Percentiles rank a stretch among this genome's conserved stretches.
These are phyloP conservation scores for Linepithema humile DNA, from an alignment of 1,140 invertebrate genomes.

Conservation along the genomic window DNA sequence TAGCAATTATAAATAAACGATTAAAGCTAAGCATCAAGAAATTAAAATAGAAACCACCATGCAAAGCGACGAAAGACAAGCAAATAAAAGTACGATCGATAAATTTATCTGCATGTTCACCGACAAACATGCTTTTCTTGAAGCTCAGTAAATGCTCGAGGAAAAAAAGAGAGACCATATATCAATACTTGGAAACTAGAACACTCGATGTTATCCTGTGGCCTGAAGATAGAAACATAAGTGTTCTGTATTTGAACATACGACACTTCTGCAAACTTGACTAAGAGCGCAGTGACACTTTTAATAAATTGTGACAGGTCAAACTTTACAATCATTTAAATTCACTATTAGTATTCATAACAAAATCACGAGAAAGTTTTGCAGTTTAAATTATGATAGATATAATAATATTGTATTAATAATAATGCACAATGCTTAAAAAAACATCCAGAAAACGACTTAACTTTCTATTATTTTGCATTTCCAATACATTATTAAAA, in stretches of 20 bases:
- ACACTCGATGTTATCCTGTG: constrained; percentile 22
- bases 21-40: not conserved
- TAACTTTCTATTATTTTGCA: too few species aligned
- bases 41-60: constrained; percentile 2
- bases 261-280: not conserved
- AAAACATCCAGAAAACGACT: too few species aligned
- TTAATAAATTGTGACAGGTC: constrained; percentile 9
- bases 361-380: not conserved
- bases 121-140: not conserved
- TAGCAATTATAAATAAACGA: not conserved
- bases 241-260: not conserved
- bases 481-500: too few species aligned
- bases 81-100: constrained; percentile 24
- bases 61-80: not conserved
- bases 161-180: not conserved
- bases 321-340: not conserved
- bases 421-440: too few species aligned
- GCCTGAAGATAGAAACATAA: not conserved
- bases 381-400: too few species aligned
- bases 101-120: constrained; percentile 5
- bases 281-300: not conserved
- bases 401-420: too few species aligned
- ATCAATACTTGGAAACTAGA: constrained; percentile 31
- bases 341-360: not conserved
- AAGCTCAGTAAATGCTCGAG: not conserved